Base-by-base conservation (phyloP, 1,140 invertebrate genomes). In the Solenopsis invicta region DNA sequence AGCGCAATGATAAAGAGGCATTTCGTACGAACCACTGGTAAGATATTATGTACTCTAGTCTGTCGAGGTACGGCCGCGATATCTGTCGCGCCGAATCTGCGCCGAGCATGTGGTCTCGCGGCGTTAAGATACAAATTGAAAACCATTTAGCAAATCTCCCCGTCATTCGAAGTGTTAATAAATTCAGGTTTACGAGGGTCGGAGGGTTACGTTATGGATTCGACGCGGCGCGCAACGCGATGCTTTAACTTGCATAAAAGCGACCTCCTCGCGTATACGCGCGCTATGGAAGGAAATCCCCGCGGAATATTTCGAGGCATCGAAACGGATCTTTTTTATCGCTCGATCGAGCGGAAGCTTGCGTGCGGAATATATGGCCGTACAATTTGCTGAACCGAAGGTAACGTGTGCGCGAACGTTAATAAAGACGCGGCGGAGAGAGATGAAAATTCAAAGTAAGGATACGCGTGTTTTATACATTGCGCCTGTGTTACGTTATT, bases 71-170 rank as follows among this genome's bases (percentile, higher is more conserved):
- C 76, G 67, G 37, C 62, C 66, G 74, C 78, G 80, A 89, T 56
- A 78, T 81, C 59, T 71, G 84, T 71, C 50, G 62, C 82, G 89
- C 67, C 64, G 81, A 85, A 92, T 91, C 87, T 89, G 89, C 41
- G 54, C 82, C 91, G 88, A 89, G 86, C 93, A 94, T 92, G 93
- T 94, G 92, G 91, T 82, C 89, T 81, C 71, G 84, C 85, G 76
- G 92, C 90, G 94, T 92, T 92, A 89, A 93, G 92, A 92, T 95
- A 95, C 94, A 95, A 95, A 95, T 95, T 95, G 95, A 95, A 95
- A 95, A 95, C 94, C 94, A 95, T 95, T 95, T 93, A 92, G 91
- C 93, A 94, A 95, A 95, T 95, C 94, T 94, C 93, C 91, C 86
- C 80, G 87, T 87, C 93, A 91, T 92, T 94, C 91, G 75, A 90